A percentile compares a stretch with the other conserved stretches of the same genome.
These are phyloP conservation scores for Porites lutea DNA, from an alignment of 64 coral and sea anemone species.

Conservation along the genomic window DNA sequence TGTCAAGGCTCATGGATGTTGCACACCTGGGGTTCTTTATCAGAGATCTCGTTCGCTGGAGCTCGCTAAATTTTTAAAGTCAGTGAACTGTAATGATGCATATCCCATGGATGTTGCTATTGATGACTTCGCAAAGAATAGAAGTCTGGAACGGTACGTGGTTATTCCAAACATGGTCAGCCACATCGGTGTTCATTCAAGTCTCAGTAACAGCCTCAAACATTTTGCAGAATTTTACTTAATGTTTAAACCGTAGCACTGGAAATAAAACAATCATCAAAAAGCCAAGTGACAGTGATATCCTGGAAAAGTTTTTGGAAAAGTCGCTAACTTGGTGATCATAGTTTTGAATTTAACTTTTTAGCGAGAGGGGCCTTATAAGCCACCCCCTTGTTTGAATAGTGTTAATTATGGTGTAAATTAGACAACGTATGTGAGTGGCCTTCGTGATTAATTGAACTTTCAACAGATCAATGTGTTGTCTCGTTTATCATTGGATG, in stretches of 20 bases:
- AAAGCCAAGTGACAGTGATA: too few relatives aligned
- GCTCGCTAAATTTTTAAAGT: constrained; percentile 68
- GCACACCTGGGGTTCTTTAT: constrained; percentile 87
- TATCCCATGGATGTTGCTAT: constrained; percentile 92
- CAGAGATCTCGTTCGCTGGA: constrained; percentile 20
- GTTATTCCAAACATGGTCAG: constrained; percentile 84
- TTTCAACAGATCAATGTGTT: too few relatives aligned
- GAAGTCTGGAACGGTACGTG: constrained; percentile 58
- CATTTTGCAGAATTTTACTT: constrained; percentile 83
- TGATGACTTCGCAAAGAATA: constrained; percentile 72
- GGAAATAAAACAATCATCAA: too few relatives aligned
- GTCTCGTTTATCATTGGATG: too few relatives aligned
- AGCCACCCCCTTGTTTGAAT: too few relatives aligned
- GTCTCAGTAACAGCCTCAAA: constrained; percentile 66
- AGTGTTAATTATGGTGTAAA: too few relatives aligned
- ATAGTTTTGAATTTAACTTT: too few relatives aligned
- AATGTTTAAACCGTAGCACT: constrained; percentile 69
- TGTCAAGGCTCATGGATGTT: constrained; percentile 72
- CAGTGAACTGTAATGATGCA: constrained; percentile 48
- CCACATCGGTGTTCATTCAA: constrained; percentile 91
- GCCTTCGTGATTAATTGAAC: too few relatives aligned
- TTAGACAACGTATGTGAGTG: too few relatives aligned
- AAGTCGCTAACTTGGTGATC: too few relatives aligned
- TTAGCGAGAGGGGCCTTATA: too few relatives aligned
- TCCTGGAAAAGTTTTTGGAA: too few relatives aligned